Conservation (phyloP, 1,140 invertebrate species). For the Microplitis demolitor region DNA sequence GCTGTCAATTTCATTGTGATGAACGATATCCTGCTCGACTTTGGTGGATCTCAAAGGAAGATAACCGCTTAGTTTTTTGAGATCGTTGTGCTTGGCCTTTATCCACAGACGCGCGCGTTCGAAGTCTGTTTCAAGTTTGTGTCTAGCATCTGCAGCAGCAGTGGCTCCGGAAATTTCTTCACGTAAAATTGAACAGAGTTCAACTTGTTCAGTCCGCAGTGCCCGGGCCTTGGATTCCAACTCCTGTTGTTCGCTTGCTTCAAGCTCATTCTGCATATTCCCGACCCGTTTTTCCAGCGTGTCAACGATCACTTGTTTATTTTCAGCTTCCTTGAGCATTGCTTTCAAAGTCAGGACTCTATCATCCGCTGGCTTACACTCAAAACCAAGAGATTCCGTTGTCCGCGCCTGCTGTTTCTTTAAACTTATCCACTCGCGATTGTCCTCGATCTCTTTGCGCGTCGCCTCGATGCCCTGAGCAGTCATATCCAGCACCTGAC, state of each 20-base stretch:
- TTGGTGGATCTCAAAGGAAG: constrained; percentile 73
- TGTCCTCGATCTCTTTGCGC: constrained; percentile 74
- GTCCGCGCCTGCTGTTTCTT: constrained; percentile 72
- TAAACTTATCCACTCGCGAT: constrained; percentile 80
- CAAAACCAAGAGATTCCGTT: constrained; percentile 73
- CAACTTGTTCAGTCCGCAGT: constrained; percentile 72
- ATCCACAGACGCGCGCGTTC: constrained; percentile 81
- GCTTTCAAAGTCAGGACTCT: constrained; percentile 73
- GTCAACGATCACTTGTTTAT: constrained; percentile 80
- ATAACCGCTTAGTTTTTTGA: constrained; percentile 76
- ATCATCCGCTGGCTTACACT: constrained; percentile 76
- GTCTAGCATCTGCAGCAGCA: constrained; percentile 70
- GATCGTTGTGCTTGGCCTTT: constrained; percentile 74
- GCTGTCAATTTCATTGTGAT: constrained; percentile 73
- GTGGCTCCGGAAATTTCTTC: constrained; percentile 74
- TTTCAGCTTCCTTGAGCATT: constrained; percentile 81
- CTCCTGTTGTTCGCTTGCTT: constrained; percentile 75
- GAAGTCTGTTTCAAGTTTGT: constrained; percentile 77
- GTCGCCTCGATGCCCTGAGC: constrained; percentile 80
- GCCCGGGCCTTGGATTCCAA: constrained; percentile 71
- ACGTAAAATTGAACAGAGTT: constrained; percentile 72
- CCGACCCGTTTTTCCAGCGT: constrained; percentile 81
- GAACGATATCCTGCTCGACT: constrained; percentile 78
- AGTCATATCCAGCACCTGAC: constrained; percentile 79
- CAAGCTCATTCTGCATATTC: constrained; percentile 84